Evolutionary conservation across 2,113 vertebrate genomes (phyloP).

Genomic region (Ptychochromis oligacanthus): DNA sequence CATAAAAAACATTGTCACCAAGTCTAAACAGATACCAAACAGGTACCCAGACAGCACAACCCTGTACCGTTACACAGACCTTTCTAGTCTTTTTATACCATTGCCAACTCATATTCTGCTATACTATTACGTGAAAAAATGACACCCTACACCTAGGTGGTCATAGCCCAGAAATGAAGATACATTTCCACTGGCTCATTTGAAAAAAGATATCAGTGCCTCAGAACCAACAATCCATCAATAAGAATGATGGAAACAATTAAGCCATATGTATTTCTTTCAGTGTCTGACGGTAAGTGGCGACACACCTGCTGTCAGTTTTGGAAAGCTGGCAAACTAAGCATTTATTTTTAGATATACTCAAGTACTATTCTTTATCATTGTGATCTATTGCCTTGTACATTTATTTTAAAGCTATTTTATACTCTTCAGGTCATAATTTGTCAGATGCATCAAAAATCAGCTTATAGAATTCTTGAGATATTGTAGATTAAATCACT

Average conservation of each 20-base stretch:
- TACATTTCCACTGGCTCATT: conserved; percentile 24
- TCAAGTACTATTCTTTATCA: not conserved
- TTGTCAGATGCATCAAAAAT: not conserved
- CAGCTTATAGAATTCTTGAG: not conserved
- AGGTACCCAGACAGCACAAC: conserved; percentile 7
- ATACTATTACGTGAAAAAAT: not conserved
- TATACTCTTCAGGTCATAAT: not conserved
- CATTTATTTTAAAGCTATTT: not conserved
- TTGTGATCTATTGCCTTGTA: not conserved
- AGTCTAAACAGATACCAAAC: conserved; percentile 32
- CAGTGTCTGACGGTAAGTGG: not conserved
- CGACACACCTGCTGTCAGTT: not conserved
- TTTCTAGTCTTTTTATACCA: not conserved
- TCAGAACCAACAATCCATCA: conserved; percentile 29
- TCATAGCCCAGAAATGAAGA: not conserved
- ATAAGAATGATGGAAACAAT: conserved; percentile 23
- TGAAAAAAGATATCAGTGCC: conserved; percentile 14
- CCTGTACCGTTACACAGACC: not conserved
- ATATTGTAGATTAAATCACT: not conserved
- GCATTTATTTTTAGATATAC: not conserved
- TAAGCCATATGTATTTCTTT: conserved; percentile 8
- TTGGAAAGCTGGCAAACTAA: not conserved
- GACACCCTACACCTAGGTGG: not conserved
- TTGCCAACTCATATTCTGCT: not conserved
- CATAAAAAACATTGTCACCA: conserved; percentile 3